These are phyloP conservation scores for Vombatus ursinus DNA, from an alignment of 2,113 vertebrate species.

Conservation along the genomic window DNA sequence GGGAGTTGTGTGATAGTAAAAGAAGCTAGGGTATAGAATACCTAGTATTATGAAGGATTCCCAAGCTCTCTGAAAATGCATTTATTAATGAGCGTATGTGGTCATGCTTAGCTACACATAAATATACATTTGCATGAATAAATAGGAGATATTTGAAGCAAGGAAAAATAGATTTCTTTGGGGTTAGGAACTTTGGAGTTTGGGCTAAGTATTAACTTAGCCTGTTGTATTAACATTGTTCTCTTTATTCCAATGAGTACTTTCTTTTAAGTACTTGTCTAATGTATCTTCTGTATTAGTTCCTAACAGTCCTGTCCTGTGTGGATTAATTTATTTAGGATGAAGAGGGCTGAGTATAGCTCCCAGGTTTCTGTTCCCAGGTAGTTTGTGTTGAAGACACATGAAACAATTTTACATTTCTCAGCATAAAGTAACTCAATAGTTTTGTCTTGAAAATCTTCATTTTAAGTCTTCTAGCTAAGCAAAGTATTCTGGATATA, in stretches of 20 bases:
- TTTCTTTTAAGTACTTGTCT: background rate
- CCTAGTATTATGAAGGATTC: background rate
- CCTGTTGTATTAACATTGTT: slow-evolving; percentile 22
- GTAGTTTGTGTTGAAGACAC: slow-evolving; percentile 12
- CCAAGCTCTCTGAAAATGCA: slow-evolving; percentile 25
- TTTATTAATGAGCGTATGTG: background rate
- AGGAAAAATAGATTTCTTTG: slow-evolving; percentile 10
- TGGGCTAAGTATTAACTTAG: slow-evolving; percentile 48
- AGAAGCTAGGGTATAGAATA: slow-evolving; percentile 9
- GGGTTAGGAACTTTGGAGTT: background rate
- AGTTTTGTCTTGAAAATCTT: slow-evolving; percentile 43
- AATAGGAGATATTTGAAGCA: background rate
- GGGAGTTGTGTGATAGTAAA: slow-evolving; percentile 29
- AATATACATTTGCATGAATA: background rate
- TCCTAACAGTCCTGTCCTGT: background rate
- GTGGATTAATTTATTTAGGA: background rate
- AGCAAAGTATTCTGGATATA: background rate
- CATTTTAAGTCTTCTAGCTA: background rate
- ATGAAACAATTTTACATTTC: slow-evolving; percentile 18
- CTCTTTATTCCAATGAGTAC: background rate
- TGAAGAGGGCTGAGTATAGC: background rate
- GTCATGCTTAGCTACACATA: background rate
- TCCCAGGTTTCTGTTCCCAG: slow-evolving; percentile 30
- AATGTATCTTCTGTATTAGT: background rate
- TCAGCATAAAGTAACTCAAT: background rate